Conservation (phyloP, 53 echinoderm and acorn worm species). For the Mesocentrotus franciscanus region DNA sequence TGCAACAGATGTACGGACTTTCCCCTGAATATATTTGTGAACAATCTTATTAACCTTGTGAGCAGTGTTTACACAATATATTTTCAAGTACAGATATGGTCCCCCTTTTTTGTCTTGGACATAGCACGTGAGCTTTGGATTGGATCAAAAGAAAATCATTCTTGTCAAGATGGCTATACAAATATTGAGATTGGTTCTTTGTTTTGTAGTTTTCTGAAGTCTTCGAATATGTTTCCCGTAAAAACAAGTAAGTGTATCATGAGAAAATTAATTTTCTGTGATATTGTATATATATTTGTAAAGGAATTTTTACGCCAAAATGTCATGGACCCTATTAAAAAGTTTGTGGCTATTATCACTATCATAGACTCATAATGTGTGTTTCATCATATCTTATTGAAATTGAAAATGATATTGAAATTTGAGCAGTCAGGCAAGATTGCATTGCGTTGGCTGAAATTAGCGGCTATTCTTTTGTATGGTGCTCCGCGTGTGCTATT, state of each 20-base stretch:
- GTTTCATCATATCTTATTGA: neutral
- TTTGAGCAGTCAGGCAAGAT: neutral
- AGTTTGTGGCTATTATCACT: constrained; percentile 68
- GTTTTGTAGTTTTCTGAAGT: constrained; percentile 42
- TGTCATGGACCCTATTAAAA: constrained; percentile 71
- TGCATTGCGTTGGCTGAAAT: neutral
- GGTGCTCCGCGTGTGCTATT: neutral
- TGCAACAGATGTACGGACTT: neutral
- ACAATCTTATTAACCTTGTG: neutral
- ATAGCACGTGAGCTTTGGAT: neutral
- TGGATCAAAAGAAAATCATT: neutral
- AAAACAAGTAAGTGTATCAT: constrained; percentile 32
- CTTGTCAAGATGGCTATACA: neutral
- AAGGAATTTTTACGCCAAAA: constrained; percentile 71
- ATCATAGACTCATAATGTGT: neutral
- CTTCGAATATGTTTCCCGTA: constrained; percentile 45
- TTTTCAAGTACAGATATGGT: neutral
- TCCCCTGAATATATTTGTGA: neutral
- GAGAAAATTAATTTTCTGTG: constrained; percentile 46
- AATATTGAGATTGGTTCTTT: neutral
- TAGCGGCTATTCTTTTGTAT: neutral
- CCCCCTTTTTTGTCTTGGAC: neutral
- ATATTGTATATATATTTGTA: constrained; percentile 62
- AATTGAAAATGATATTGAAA: neutral
- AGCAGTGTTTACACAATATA: neutral